Conservation (phyloP, 2,888 invertebrate genomes). For the Notodonta dromedarius region DNA sequence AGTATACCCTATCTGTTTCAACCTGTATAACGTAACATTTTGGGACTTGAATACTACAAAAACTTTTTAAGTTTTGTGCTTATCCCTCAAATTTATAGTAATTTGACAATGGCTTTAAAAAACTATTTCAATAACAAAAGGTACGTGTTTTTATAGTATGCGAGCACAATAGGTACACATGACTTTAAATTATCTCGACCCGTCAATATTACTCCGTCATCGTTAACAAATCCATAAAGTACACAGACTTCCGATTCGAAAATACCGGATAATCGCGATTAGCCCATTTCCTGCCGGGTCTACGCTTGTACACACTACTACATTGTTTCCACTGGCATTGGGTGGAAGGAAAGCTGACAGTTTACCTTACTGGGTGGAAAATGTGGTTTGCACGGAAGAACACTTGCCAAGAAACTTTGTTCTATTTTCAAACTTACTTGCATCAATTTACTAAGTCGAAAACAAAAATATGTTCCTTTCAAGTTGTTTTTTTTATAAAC, state of each 20-base stretch:
- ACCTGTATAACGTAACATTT: no score
- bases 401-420: neutral
- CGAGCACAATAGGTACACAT: no score
- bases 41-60: no score
- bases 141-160: no score
- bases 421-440: no score
- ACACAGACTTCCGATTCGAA: constrained; percentile 50
- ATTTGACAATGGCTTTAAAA: no score
- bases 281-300: constrained; percentile 47
- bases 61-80: no score
- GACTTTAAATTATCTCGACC: no score
- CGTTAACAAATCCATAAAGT: constrained; percentile 27
- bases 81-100: no score
- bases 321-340: constrained; percentile 48
- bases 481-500: no score
- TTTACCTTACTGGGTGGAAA: neutral
- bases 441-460: neutral
- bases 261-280: constrained; percentile 57
- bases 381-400: neutral
- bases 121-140: no score
- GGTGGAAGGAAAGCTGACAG: constrained; percentile 22
- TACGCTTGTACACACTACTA: constrained; percentile 38
- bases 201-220: neutral
- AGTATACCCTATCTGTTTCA: no score
- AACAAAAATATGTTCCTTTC: neutral